These are phyloP conservation scores for Hirtodrosophila confusa DNA, from an alignment of 2,888 invertebrate genomes.

Conservation along the genomic window DNA sequence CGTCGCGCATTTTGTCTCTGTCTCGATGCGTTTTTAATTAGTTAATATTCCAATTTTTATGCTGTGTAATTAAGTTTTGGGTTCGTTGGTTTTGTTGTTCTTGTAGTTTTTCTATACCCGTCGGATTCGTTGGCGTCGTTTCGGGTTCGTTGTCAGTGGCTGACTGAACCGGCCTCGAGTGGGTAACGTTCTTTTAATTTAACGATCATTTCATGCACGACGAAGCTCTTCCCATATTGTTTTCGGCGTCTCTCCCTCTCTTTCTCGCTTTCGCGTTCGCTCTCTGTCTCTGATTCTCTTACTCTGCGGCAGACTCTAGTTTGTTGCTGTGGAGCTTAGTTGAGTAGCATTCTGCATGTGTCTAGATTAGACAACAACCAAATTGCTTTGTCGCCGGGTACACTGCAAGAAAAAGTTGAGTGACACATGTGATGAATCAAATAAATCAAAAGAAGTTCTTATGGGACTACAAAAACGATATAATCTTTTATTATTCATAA, in stretches of 20 bases:
- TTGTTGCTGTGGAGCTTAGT: slow-evolving; percentile 29
- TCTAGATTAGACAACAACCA: slow-evolving; percentile 58
- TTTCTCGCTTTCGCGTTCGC: slow-evolving; percentile 6
- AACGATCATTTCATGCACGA: slow-evolving; percentile 66
- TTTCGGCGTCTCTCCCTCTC: slow-evolving; percentile 13
- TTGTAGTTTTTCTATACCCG: slow-evolving; percentile 44
- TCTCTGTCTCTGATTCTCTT: slow-evolving; percentile 1
- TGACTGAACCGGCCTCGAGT: slow-evolving; percentile 65
- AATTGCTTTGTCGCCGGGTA: slow-evolving; percentile 8
- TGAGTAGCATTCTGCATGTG: slow-evolving; percentile 26
- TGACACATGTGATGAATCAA: background rate
- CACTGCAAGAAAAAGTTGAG: slow-evolving; percentile 51
- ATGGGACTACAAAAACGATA: too few relatives aligned
- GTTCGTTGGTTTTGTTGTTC: slow-evolving; percentile 23
- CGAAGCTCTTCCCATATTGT: slow-evolving; percentile 38
- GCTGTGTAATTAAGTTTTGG: slow-evolving; percentile 55
- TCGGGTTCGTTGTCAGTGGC: slow-evolving; percentile 73
- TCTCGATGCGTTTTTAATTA: slow-evolving; percentile 66
- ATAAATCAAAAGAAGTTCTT: too few relatives aligned
- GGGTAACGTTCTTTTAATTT: slow-evolving; percentile 75
- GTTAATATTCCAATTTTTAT: slow-evolving; percentile 69
- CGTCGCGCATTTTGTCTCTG: slow-evolving; percentile 60
- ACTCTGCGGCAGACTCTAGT: slow-evolving; percentile 32
- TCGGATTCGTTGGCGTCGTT: slow-evolving; percentile 48
- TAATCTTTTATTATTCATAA: too few relatives aligned